phyloP scores from a whole-genome alignment of 2,113 vertebrate species.

The Prochilodus magdalenae region DNA sequence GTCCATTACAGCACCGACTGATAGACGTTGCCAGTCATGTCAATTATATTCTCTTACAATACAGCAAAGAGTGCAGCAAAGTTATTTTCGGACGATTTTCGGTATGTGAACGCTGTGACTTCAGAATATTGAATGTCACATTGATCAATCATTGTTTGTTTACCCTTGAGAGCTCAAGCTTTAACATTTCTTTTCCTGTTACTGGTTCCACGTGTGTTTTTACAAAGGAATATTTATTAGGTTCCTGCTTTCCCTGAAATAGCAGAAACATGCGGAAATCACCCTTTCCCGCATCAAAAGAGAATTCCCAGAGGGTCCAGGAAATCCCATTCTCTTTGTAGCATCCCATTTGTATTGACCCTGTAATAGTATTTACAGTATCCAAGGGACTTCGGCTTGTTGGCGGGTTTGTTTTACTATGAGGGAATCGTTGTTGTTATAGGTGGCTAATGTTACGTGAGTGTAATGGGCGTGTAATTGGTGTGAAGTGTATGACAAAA shows the following conservation, averaged over 20 bases:
- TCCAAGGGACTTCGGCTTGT: conserved; percentile 72
- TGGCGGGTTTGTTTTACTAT: conserved; percentile 70
- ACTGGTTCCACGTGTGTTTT: conserved; percentile 7
- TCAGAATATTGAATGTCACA: conserved; percentile 31
- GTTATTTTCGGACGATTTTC: conserved; percentile 16
- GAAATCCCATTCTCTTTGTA: conserved; percentile 63
- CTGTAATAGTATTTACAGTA: conserved; percentile 74
- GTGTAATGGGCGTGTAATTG: conserved; percentile 46
- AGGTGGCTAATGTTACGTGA: conserved; percentile 58
- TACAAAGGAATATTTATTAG: conserved; percentile 36
- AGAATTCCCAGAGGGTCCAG: conserved; percentile 62
- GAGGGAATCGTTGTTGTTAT: conserved; percentile 61
- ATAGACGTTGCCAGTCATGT: not conserved
- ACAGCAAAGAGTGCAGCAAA: not conserved
- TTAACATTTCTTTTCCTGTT: conserved; percentile 28
- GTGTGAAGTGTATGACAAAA: conserved; percentile 43
- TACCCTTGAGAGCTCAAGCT: conserved; percentile 31
- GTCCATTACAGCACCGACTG: not conserved
- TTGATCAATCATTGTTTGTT: conserved; percentile 41
- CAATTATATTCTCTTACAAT: conserved; percentile 16
- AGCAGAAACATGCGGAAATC: conserved; percentile 36
- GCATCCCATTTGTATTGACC: conserved; percentile 77
- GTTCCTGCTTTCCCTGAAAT: conserved; percentile 53
- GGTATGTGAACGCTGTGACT: conserved; percentile 7
- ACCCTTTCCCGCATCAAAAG: conserved; percentile 58